Evolutionary conservation across 2,797 vertebrate species (phyloP).

Genomic region (Cheirogaleus major): DNA sequence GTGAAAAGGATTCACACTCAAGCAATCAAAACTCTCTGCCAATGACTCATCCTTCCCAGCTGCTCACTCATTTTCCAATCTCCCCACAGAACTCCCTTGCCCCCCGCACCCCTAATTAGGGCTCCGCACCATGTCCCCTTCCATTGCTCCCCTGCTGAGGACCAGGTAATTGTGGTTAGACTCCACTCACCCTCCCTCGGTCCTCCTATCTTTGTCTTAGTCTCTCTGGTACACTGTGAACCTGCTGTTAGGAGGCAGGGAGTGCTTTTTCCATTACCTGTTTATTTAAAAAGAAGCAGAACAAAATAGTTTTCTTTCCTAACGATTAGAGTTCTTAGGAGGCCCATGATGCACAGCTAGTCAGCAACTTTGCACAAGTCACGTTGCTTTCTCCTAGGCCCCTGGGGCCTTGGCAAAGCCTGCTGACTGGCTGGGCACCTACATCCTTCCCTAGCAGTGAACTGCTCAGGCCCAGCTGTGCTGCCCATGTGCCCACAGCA

Average conservation of each 20-base stretch:
- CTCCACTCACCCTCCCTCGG: neutral
- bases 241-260: neutral
- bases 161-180: neutral
- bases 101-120: neutral
- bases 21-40: neutral
- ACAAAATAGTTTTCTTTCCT: slow-evolving; percentile 16
- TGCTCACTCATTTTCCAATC: neutral
- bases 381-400: neutral
- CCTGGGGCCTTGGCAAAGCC: neutral
- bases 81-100: neutral
- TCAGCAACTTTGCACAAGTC: slow-evolving; percentile 47
- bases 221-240: neutral
- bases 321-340: slow-evolving; percentile 35
- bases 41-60: neutral
- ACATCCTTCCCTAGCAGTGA: neutral
- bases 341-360: neutral
- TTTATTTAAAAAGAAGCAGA: slow-evolving; percentile 45
- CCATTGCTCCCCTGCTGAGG: neutral
- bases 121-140: slow-evolving; percentile 6
- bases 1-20: neutral
- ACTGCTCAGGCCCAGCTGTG: neutral
- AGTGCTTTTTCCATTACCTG: neutral
- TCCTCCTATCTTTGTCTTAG: neutral
- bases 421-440: neutral
- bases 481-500: neutral